phyloP scores from a whole-genome alignment of 2,888 invertebrate genomes.

The Papilio protenor region DNA sequence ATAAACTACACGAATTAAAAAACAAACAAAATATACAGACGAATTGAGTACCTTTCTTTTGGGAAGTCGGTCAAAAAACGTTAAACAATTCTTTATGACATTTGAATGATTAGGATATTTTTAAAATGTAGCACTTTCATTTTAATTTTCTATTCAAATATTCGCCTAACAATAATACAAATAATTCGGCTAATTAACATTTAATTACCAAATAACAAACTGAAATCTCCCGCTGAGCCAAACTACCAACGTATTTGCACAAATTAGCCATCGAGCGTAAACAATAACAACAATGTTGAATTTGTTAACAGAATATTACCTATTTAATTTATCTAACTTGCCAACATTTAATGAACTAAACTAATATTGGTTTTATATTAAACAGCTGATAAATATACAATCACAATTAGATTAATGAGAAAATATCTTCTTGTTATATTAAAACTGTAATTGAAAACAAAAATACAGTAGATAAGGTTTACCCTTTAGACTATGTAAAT shows the following conservation, averaged over 20 bases:
- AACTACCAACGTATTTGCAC: slow-evolving; percentile 13
- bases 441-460: no score
- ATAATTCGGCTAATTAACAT: slow-evolving; percentile 13
- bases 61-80: no score
- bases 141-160: not conserved
- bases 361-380: slow-evolving; percentile 7
- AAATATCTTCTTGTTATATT: no score
- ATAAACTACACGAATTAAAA: no score
- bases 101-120: no score
- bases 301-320: slow-evolving; percentile 27
- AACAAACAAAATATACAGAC: no score
- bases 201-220: slow-evolving; percentile 9
- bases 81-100: no score
- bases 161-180: not conserved
- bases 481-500: no score
- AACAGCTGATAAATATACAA: no score
- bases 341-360: slow-evolving; percentile 21
- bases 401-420: no score
- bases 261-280: slow-evolving; percentile 2
- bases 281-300: slow-evolving; percentile 28
- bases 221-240: not conserved
- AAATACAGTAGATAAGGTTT: no score
- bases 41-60: no score
- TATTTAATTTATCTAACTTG: slow-evolving; percentile 33
- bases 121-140: not conserved